A percentile compares a stretch with the other conserved stretches of the same genome.
phyloP scores from a whole-genome alignment of 2,797 vertebrate species.

The Paguma larvata region DNA sequence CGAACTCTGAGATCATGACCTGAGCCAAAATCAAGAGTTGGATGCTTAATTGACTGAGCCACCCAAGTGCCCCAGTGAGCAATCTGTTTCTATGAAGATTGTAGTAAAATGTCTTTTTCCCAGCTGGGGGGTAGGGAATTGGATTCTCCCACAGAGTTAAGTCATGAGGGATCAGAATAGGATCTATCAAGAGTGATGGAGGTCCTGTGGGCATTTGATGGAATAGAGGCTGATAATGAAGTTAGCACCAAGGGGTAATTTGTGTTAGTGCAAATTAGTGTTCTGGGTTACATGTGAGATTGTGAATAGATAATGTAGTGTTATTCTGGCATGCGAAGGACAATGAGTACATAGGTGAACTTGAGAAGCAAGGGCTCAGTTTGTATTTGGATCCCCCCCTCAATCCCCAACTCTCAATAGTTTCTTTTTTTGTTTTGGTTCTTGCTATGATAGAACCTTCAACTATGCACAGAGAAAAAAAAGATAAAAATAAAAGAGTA shows the following conservation, averaged over 20 bases:
- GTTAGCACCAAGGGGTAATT: conserved; percentile 1
- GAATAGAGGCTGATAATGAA: not conserved
- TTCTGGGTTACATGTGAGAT: not conserved
- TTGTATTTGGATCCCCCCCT: not conserved
- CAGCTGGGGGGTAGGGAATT: not conserved
- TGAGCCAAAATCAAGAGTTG: too few relatives aligned
- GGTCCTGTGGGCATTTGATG: not conserved
- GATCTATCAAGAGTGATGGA: not conserved
- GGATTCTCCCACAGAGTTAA: not conserved
- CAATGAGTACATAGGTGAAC: not conserved
- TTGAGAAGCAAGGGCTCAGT: conserved; percentile 20
- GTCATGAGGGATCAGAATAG: not conserved
- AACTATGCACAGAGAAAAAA: not conserved
- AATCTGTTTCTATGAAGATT: conserved; percentile 21
- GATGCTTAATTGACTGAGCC: too few relatives aligned
- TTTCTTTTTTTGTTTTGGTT: conserved; percentile 31
- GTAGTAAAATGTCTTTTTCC: conserved; percentile 15
- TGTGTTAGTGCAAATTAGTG: not conserved
- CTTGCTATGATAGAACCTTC: not conserved
- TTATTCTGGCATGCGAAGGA: not conserved
- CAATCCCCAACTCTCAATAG: not conserved
- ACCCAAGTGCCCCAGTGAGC: not conserved
- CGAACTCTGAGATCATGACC: too few relatives aligned
- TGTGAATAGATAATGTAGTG: not conserved
- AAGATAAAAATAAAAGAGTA: not conserved